Evolutionary conservation across 1,140 invertebrate species (phyloP).

Genomic region (Anoplolepis gracilipes): DNA sequence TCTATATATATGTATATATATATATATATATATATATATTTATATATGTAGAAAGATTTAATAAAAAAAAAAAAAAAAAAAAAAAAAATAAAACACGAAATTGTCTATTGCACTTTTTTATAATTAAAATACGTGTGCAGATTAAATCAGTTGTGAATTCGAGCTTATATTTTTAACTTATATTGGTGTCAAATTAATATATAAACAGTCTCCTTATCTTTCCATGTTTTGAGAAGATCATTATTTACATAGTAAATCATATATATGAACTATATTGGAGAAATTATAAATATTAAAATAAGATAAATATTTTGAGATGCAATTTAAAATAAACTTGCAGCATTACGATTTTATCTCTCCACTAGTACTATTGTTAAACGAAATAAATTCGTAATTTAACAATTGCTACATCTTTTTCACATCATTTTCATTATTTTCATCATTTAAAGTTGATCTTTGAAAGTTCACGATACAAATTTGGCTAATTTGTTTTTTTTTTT

Average conservation of each 20-base stretch:
- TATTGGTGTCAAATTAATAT: neutral
- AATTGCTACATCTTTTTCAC: neutral
- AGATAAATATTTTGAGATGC: neutral
- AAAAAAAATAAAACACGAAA: slow-evolving; percentile 37
- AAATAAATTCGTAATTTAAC: neutral
- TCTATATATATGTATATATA: neutral
- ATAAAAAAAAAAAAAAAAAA: slow-evolving; percentile 51
- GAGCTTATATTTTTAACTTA: neutral
- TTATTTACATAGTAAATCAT: neutral
- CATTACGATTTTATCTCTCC: neutral
- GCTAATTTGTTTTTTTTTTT: neutral
- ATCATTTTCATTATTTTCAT: neutral
- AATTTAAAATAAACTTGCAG: neutral
- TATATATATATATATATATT: neutral
- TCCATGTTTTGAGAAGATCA: no score
- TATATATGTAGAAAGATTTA: slow-evolving; percentile 5
- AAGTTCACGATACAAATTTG: neutral
- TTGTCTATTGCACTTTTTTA: neutral
- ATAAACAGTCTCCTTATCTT: no score
- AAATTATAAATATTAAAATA: neutral
- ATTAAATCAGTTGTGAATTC: neutral
- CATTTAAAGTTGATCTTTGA: no score
- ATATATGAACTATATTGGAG: neutral
- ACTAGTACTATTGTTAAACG: neutral
- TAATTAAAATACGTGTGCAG: neutral